Base-by-base conservation (phyloP, 2,888 invertebrate species). In the Campoletis raptor region DNA sequence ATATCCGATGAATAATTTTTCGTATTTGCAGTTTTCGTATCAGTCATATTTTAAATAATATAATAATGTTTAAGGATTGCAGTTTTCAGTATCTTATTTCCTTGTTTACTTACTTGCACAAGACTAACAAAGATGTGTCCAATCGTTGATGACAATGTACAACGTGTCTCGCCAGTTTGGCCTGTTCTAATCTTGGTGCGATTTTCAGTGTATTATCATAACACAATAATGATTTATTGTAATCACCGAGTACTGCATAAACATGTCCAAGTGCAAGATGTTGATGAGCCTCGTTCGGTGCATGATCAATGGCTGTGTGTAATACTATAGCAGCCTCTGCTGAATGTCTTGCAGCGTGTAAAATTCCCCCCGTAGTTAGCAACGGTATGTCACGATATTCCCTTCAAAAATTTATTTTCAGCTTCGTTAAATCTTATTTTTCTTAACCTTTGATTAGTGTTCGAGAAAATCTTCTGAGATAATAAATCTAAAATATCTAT, bases 201-300 rank as follows among this genome's bases (percentile, higher is more conserved):
- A 97, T 92, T 91, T 96, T 96, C 70, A 97, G 92, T 79, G 96
- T 96, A 90, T 96, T 96, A 90, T 97, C 96, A 92, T 96, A 96
- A 91, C 96, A 96, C 52, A 95, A 95, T 83, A 97, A 94, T 0
- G 97, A 97, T 90, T 95, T 96, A 90, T 97, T 97, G 91, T 96
- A 97, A 87, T 97, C 97, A 0, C 96, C 96, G 42, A 96, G 90
- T 15, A 96, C 95, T 1, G 97, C 97, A 93, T 97, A 97, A 24
- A 97, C 96, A 92, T 97, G 97, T 9, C 96, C 97, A 18, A 98
- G 94, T 5, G 96, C 96, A 90, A 97, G 96, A 93, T 97, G 96
- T 88, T 95, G 96, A 66, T 95, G 94, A 3, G 96, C 94, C 89
- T 95, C 95, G 24, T 95, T 94, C 0, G 96, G 96, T 66, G 96